Evolutionary conservation across 2,113 vertebrate genomes (phyloP).

Genomic region (Nymphicus hollandicus): DNA sequence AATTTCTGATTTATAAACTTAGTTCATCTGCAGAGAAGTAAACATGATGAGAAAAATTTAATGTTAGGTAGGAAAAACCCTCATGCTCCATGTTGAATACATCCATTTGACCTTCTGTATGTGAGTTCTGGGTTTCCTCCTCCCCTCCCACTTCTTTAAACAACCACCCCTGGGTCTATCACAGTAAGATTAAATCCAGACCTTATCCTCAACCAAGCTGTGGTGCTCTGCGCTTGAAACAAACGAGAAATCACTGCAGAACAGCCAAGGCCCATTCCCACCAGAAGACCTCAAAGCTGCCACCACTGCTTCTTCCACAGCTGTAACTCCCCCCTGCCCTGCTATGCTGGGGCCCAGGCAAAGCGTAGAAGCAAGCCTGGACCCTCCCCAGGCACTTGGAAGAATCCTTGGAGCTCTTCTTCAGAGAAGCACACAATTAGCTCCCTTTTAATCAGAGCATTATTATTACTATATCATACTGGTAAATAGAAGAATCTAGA

Average conservation of each 20-base stretch:
- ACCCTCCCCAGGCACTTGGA: not conserved
- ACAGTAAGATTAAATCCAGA: not conserved
- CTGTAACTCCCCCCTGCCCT: rapidly evolving
- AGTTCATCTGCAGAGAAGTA: not conserved
- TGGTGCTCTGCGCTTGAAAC: not conserved
- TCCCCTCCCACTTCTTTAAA: not conserved
- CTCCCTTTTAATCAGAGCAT: not conserved
- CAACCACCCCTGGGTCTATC: rapidly evolving
- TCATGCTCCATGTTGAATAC: not conserved
- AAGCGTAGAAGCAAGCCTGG: rapidly evolving
- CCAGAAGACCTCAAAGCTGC: too few species aligned
- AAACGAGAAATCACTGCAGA: not conserved
- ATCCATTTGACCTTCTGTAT: not conserved
- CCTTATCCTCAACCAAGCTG: not conserved
- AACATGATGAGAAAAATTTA: not conserved
- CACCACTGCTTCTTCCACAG: too few species aligned
- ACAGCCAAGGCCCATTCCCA: not conserved
- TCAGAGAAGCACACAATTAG: not conserved
- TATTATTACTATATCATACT: not conserved
- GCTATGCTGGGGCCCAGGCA: rapidly evolving
- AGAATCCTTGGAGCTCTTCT: not conserved
- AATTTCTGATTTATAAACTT: not conserved
- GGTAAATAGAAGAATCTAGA: not conserved
- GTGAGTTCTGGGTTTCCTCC: not conserved
- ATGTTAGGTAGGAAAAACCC: not conserved